Conservation (phyloP, 2,113 vertebrate species). For the Mellivora capensis region DNA sequence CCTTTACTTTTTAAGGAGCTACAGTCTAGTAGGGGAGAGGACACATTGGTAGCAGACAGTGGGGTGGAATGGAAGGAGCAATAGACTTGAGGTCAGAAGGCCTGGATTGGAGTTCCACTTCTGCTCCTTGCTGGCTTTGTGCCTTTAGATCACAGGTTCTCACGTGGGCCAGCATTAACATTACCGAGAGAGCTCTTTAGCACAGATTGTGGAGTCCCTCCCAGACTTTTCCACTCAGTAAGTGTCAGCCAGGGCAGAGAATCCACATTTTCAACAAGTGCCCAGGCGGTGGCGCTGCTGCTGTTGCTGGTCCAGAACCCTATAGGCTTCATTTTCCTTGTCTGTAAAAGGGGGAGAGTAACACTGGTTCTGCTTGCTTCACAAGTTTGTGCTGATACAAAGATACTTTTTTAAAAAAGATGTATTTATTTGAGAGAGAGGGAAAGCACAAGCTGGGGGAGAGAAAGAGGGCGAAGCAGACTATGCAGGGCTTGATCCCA, state of each 20-base stretch:
- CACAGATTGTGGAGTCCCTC: too few relatives aligned
- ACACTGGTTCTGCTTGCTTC: neutral
- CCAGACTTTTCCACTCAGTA: neutral
- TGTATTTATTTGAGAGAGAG: neutral
- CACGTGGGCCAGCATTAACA: neutral
- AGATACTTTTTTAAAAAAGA: neutral
- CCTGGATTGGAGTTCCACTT: neutral
- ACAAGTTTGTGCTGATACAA: neutral
- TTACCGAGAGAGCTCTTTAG: neutral
- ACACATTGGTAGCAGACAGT: neutral
- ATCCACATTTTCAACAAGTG: neutral
- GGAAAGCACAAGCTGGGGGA: too few relatives aligned
- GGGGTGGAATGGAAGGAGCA: neutral
- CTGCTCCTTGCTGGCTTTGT: neutral
- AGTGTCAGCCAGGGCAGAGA: neutral
- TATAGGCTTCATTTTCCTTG: neutral
- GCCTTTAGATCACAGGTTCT: neutral
- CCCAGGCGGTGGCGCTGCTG: neutral
- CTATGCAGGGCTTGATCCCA: too few relatives aligned
- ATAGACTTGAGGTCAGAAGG: neutral
- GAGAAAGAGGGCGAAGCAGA: too few relatives aligned
- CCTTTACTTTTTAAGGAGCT: neutral
- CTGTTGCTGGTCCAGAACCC: neutral
- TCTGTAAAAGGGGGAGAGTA: neutral
- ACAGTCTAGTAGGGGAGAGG: neutral